Conservation (phyloP, 2,888 invertebrate species). For the Pharmacophagus antenor region DNA sequence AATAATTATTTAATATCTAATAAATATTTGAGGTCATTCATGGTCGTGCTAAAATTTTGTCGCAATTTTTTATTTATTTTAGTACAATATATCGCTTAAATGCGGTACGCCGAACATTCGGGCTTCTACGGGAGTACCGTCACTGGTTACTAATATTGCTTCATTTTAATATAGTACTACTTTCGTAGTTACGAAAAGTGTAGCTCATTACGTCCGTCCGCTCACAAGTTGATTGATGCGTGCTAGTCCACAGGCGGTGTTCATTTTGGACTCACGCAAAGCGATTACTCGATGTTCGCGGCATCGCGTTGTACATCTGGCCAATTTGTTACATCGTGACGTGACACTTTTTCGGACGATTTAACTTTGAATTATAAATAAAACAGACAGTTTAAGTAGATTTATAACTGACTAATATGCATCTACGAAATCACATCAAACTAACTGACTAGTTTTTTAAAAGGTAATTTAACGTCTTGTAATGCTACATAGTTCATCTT, state of each 20-base stretch:
- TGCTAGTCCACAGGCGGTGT: slow-evolving; percentile 20
- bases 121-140: too few species aligned
- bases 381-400: neutral
- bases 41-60: too few species aligned
- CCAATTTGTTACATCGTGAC: slow-evolving; percentile 9
- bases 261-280: slow-evolving; percentile 28
- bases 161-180: slow-evolving; percentile 12
- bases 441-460: neutral
- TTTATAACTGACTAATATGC: neutral
- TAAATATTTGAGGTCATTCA: too few species aligned
- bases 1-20: too few species aligned
- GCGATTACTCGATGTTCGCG: slow-evolving; percentile 16
- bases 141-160: neutral
- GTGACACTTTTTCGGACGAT: neutral
- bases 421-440: neutral
- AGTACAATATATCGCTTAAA: neutral
- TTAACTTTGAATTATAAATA: neutral
- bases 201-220: slow-evolving; percentile 24
- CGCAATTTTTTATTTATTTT: too few species aligned
- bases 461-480: neutral
- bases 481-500: too few species aligned
- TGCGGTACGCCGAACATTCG: too few species aligned
- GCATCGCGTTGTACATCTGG: slow-evolving; percentile 6
- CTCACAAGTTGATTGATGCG: slow-evolving; percentile 26
- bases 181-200: slow-evolving; percentile 20